Percentiles rank a stretch among this genome's conserved stretches.
phyloP scores from a whole-genome alignment of 1,140 invertebrate genomes.

The Phymorhynchus buccinoides region DNA sequence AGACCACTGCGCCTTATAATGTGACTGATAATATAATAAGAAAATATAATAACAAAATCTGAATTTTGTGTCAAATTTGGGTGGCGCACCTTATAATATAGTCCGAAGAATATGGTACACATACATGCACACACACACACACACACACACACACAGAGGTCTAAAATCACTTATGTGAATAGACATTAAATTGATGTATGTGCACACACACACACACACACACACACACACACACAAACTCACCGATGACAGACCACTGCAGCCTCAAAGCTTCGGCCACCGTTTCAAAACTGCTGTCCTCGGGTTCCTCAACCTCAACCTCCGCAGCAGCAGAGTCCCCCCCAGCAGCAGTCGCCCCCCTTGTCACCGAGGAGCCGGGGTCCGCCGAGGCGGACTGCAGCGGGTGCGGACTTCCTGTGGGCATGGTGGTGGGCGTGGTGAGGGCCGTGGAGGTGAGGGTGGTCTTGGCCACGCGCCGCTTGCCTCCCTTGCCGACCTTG shows the following conservation, averaged over 20 bases:
- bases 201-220: too few species aligned
- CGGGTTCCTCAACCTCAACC: conserved; percentile 21
- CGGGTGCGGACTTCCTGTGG: conserved; percentile 24
- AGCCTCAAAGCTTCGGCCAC: conserved; percentile 68
- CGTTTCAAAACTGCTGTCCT: conserved; percentile 62
- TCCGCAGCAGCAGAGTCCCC: conserved; percentile 7
- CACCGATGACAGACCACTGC: conserved; percentile 69
- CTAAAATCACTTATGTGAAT: too few species aligned
- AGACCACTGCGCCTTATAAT: too few species aligned
- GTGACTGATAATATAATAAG: too few species aligned
- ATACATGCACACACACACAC: too few species aligned
- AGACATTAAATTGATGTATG: too few species aligned
- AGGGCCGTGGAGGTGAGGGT: conserved; percentile 44
- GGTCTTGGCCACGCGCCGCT: conserved; percentile 42
- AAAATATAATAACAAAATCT: too few species aligned
- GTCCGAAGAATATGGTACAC: too few species aligned
- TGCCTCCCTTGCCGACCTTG: conserved; percentile 20
- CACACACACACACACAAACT: conserved; percentile 9
- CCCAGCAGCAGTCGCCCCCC: neutral
- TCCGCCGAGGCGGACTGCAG: neutral
- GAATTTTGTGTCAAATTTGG: too few species aligned
- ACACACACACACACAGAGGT: too few species aligned
- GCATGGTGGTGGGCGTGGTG: conserved; percentile 37
- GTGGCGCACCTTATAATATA: too few species aligned
- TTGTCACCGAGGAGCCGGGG: conserved; percentile 3